Conservation (phyloP, 2,113 vertebrate species). For the Spea bombifrons region DNA sequence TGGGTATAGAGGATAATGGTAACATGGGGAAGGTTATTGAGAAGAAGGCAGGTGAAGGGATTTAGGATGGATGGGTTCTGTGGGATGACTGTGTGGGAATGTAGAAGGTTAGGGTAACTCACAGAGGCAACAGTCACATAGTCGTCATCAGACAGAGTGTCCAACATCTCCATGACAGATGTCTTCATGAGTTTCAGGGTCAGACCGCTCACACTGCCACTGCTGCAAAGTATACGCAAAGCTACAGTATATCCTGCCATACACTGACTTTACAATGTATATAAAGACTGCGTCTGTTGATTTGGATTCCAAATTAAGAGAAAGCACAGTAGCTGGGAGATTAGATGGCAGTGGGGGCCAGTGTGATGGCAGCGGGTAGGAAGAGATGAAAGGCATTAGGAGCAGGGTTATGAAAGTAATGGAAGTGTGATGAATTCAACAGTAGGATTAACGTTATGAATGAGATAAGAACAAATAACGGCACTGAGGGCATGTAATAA, state of each 20-base stretch:
- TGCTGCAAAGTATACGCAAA: slow-evolving; percentile 67
- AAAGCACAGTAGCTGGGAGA: neutral
- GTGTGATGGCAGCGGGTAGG: neutral
- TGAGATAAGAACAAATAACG: too few species aligned
- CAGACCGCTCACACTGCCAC: slow-evolving; percentile 92
- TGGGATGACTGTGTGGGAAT: slow-evolving; percentile 36
- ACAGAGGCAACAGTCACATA: slow-evolving; percentile 87
- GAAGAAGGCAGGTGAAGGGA: neutral
- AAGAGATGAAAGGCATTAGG: neutral
- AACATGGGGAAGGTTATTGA: neutral
- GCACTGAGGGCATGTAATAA: too few species aligned
- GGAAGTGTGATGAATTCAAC: neutral
- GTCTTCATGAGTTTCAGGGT: slow-evolving; percentile 96
- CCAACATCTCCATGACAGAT: slow-evolving; percentile 88
- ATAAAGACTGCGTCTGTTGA: neutral
- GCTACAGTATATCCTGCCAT: neutral
- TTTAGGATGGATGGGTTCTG: neutral
- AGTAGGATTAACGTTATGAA: neutral
- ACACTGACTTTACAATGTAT: neutral
- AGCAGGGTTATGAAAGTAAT: neutral
- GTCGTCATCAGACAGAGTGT: slow-evolving; percentile 90
- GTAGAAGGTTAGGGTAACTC: neutral
- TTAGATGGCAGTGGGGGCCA: neutral
- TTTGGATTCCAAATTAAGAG: neutral
- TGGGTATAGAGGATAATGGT: neutral